A percentile compares a stretch with the other conserved stretches of the same genome.
These are phyloP conservation scores for Lycorma delicatula DNA, from an alignment of 1,140 invertebrate species.

Conservation along the genomic window DNA sequence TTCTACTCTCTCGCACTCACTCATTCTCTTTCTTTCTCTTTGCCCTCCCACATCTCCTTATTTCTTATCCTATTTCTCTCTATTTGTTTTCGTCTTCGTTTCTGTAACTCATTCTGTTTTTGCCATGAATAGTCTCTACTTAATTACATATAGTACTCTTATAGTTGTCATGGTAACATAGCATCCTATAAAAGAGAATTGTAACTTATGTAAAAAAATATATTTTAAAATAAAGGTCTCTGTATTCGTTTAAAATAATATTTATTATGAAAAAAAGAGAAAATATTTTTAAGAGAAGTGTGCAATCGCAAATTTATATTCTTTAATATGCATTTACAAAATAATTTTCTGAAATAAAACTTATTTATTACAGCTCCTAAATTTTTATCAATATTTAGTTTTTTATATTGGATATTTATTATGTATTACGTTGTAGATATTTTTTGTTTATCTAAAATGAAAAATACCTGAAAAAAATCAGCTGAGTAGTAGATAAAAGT, in stretches of 20 bases:
- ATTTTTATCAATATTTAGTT: too few relatives aligned
- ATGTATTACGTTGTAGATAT: too few relatives aligned
- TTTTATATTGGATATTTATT: too few relatives aligned
- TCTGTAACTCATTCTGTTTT: not conserved
- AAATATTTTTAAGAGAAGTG: too few relatives aligned
- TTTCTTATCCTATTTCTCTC: not conserved
- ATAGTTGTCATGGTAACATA: not conserved
- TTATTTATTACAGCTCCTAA: too few relatives aligned
- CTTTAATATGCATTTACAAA: too few relatives aligned
- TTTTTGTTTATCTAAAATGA: too few relatives aligned
- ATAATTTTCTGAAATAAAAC: too few relatives aligned
- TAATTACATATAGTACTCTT: not conserved
- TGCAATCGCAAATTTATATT: too few relatives aligned
- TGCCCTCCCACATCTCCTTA: not conserved
- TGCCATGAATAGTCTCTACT: not conserved
- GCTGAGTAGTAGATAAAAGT: too few relatives aligned
- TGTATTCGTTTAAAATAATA: not conserved
- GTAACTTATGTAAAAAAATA: too few relatives aligned
- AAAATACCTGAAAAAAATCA: too few relatives aligned
- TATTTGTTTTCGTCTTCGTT: not conserved
- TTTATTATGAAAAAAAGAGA: not conserved
- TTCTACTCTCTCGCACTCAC: not conserved
- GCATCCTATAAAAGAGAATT: not conserved
- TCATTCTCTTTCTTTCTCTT: not conserved
- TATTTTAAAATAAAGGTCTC: not conserved